Evolutionary conservation across 2,797 vertebrate species (phyloP).

Genomic region (Syndactyla subalaris): DNA sequence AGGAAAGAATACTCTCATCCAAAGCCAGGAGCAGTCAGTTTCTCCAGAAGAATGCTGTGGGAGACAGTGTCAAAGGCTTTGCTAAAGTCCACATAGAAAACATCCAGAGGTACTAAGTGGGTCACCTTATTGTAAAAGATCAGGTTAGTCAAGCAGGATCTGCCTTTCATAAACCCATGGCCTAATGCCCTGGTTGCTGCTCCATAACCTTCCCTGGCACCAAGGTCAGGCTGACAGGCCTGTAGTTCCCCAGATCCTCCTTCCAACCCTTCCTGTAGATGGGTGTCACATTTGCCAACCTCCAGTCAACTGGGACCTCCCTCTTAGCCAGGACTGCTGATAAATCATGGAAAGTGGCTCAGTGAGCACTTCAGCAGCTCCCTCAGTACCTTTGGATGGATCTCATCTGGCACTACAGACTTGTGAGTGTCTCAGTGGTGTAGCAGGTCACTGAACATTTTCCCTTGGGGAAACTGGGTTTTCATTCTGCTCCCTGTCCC

Average conservation of each 20-base stretch:
- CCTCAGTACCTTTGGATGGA: background rate
- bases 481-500: background rate
- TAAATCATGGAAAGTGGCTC: background rate
- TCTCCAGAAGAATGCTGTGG: background rate
- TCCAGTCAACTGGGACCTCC: background rate
- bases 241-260: background rate
- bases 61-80: background rate
- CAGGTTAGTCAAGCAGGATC: background rate
- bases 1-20: background rate
- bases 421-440: background rate
- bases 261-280: background rate
- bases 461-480: background rate
- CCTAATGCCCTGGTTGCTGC: background rate
- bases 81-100: background rate
- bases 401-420: background rate
- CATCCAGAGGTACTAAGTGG: background rate
- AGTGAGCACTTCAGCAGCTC: background rate
- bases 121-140: background rate
- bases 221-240: background rate
- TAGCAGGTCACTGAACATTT: background rate
- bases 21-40: background rate
- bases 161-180: background rate
- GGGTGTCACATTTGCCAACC: background rate
- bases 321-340: background rate
- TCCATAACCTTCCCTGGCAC: background rate